Conservation (phyloP, 2,888 invertebrate genomes). For the Scaptomyza parva region DNA sequence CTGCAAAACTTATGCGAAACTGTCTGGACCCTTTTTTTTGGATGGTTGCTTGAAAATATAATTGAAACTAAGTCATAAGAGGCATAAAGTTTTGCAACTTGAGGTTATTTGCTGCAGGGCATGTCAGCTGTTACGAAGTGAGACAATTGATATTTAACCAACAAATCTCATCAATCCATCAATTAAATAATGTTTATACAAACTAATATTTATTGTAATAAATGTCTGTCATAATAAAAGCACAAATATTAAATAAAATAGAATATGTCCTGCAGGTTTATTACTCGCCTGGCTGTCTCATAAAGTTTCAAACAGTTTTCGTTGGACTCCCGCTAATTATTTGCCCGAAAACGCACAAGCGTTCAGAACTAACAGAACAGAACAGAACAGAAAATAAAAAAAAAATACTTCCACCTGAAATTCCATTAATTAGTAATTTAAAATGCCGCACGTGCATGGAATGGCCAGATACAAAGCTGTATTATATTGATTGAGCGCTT, state of each 20-base stretch:
- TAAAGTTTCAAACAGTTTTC: conserved; percentile 7
- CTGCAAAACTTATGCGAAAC: not conserved
- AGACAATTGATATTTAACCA: not conserved
- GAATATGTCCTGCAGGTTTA: not conserved
- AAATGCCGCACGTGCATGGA: conserved; percentile 71
- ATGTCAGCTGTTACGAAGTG: too few species aligned
- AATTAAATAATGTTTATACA: not conserved
- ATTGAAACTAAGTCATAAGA: not conserved
- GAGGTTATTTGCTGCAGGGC: too few species aligned
- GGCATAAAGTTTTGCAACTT: not conserved
- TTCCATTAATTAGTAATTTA: conserved; percentile 76
- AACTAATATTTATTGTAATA: conserved; percentile 1
- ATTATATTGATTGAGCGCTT: conserved; percentile 73
- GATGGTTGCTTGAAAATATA: not conserved
- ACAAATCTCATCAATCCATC: too few species aligned
- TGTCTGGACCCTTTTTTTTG: not conserved
- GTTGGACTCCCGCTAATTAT: conserved; percentile 44
- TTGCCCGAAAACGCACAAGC: conserved; percentile 27
- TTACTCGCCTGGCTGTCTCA: conserved; percentile 1
- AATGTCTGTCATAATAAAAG: not conserved
- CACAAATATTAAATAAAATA: not conserved
- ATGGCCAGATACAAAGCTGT: conserved; percentile 46
- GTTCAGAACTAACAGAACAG: conserved; percentile 10
- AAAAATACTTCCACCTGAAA: conserved; percentile 47
- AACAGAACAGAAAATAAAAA: too few species aligned